These are phyloP conservation scores for Conistra vaccinii DNA, from an alignment of 2,888 invertebrate species.

Conservation along the genomic window DNA sequence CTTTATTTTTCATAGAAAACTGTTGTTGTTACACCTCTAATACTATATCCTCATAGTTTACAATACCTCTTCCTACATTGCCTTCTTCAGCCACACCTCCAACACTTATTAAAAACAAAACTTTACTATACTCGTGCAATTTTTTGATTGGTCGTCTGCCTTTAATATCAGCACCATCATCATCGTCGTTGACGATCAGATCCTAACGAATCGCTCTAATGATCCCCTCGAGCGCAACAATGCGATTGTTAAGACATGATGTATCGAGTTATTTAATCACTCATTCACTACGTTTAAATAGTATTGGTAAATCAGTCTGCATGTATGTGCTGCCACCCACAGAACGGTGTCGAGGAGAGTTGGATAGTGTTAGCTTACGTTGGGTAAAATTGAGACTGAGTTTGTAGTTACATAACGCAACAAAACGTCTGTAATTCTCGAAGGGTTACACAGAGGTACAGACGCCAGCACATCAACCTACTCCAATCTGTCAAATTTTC, in stretches of 20 bases:
- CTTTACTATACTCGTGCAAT: background rate
- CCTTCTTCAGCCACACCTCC: background rate
- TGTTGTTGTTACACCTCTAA: background rate
- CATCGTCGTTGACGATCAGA: constrained; percentile 58
- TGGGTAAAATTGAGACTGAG: background rate
- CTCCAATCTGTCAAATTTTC: too few species aligned
- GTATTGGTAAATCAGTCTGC: constrained; percentile 75
- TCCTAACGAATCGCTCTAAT: constrained; percentile 71
- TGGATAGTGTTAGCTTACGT: constrained; percentile 45
- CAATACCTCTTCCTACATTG: background rate
- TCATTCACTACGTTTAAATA: constrained; percentile 76
- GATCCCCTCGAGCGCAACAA: constrained; percentile 75
- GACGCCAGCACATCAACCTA: too few species aligned
- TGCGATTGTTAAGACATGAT: constrained; percentile 81
- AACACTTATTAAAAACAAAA: background rate
- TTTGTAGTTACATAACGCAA: background rate
- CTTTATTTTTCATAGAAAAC: background rate
- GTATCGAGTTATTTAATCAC: constrained; percentile 81
- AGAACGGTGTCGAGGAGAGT: constrained; percentile 42
- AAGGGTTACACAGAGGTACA: too few species aligned
- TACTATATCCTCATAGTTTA: background rate
- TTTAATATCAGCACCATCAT: constrained; percentile 45
- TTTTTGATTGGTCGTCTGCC: constrained; percentile 23
- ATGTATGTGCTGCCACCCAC: constrained; percentile 77
- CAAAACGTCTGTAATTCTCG: background rate